Percentiles rank a stretch among this genome's conserved stretches.
phyloP scores from a whole-genome alignment of 37 sponge, comb jelly and placozoan species.

The Corticium candelabrum region DNA sequence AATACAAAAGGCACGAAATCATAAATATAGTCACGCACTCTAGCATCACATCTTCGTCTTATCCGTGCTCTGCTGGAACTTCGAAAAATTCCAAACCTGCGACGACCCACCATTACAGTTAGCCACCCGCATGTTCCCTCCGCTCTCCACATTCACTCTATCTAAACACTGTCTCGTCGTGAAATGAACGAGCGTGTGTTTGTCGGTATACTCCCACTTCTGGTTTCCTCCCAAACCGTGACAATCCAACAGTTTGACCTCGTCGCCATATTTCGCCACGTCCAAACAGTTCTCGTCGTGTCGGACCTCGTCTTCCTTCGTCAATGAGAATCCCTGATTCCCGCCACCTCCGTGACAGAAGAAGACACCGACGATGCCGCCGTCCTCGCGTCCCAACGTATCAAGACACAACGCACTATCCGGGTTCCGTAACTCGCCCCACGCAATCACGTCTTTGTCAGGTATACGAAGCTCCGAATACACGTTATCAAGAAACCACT shows the following conservation, averaged over 20 bases:
- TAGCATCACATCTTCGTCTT: too few relatives aligned
- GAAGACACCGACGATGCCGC: constrained; percentile 52
- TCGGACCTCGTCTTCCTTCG: constrained; percentile 59
- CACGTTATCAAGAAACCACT: constrained; percentile 84
- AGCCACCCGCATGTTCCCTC: constrained; percentile 11
- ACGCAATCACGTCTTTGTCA: constrained; percentile 31
- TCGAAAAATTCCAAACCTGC: constrained; percentile 28
- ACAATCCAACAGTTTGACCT: constrained; percentile 56
- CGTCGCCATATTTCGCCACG: constrained; percentile 29
- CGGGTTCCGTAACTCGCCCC: constrained; percentile 50
- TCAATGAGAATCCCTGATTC: constrained; percentile 83
- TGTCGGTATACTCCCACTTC: constrained; percentile 50
- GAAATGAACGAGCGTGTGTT: constrained; percentile 10
- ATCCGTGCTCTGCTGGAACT: background rate
- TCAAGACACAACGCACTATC: constrained; percentile 63
- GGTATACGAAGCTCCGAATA: constrained; percentile 81
- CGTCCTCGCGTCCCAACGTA: constrained; percentile 70
- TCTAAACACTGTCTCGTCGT: constrained; percentile 17
- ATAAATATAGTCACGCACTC: too few relatives aligned
- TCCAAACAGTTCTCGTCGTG: constrained; percentile 91
- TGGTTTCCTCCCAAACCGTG: constrained; percentile 91
- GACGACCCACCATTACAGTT: background rate
- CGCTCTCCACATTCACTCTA: background rate
- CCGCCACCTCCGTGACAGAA: constrained; percentile 79
- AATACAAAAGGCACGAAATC: too few relatives aligned